Percentiles rank a stretch among this genome's conserved stretches.
These are phyloP conservation scores for Sinohyriopsis cumingii DNA, from an alignment of 2,888 invertebrate species.

Conservation along the genomic window DNA sequence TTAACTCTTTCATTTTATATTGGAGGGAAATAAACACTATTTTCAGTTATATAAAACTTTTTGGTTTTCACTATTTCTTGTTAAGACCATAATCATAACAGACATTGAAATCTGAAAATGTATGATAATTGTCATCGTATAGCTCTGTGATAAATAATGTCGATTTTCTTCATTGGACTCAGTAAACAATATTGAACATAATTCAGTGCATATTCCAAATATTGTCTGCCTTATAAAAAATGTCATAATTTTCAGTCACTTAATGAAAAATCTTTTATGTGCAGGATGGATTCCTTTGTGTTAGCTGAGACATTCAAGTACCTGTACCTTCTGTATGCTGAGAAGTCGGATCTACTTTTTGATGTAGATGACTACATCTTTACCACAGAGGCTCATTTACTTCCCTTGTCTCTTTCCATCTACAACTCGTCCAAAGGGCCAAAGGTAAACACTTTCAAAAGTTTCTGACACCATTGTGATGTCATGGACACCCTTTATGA, in stretches of 20 bases:
- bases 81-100: no score
- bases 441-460: constrained; percentile 23
- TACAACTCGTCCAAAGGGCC: constrained; percentile 41
- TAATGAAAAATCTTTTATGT: constrained; percentile 6
- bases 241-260: background rate
- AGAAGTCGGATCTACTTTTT: constrained; percentile 82
- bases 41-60: no score
- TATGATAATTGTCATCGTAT: no score
- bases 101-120: no score
- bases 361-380: constrained; percentile 74
- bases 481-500: background rate
- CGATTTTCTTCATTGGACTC: no score
- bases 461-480: background rate
- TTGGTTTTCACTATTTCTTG: no score
- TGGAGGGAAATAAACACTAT: no score
- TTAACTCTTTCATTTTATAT: no score
- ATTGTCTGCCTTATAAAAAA: background rate
- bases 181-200: no score
- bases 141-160: no score
- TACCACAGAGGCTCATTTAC: constrained; percentile 89
- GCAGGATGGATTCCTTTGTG: constrained; percentile 96
- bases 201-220: no score
- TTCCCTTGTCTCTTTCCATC: constrained; percentile 80
- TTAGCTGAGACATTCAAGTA: constrained; percentile 98
- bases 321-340: constrained; percentile 92